phyloP scores from a whole-genome alignment of 2,797 vertebrate genomes.

The Cynopterus sphinx region DNA sequence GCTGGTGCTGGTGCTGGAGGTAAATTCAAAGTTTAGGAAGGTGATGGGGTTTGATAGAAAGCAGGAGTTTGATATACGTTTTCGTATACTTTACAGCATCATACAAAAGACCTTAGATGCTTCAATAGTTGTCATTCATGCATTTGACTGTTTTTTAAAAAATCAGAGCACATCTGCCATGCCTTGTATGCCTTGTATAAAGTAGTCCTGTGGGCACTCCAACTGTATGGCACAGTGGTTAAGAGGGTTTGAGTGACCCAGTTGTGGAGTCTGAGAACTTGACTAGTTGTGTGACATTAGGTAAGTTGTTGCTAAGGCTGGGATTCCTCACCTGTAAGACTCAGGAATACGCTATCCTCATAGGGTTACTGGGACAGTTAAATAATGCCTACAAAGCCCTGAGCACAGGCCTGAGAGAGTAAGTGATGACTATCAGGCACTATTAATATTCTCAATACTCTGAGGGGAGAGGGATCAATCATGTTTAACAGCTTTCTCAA shows the following conservation, averaged over 20 bases:
- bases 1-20: background rate
- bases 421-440: background rate
- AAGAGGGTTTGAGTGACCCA: background rate
- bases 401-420: background rate
- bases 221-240: background rate
- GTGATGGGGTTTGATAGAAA: background rate
- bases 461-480: no score
- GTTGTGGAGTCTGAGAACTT: background rate
- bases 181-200: background rate
- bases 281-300: background rate
- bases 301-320: background rate
- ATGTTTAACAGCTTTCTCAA: background rate
- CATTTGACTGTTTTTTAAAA: background rate
- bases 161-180: background rate
- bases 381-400: background rate
- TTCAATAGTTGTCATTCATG: no score
- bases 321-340: background rate
- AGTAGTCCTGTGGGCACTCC: background rate
- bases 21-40: background rate
- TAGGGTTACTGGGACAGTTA: background rate
- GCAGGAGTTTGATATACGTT: background rate
- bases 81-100: background rate
- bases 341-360: background rate
- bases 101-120: fast-evolving
- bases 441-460: background rate